A percentile compares a stretch with the other conserved stretches of the same genome.
Conservation (phyloP, 2,113 vertebrate species). For the Lates calcarifer region DNA sequence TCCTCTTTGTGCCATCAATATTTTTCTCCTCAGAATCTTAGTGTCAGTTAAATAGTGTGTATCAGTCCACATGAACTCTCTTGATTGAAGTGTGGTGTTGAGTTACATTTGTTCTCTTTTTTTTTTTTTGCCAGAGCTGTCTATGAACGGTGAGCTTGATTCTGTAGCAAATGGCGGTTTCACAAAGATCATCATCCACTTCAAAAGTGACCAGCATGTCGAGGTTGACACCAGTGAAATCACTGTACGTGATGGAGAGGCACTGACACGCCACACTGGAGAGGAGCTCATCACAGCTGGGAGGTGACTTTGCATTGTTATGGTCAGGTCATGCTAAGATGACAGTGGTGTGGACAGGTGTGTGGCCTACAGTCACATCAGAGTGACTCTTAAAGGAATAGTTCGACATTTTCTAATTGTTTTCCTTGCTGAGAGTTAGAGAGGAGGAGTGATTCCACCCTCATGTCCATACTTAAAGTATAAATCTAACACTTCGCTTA, state of each 20-base stretch:
- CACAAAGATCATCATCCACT: constrained; percentile 61
- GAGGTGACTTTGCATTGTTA: constrained; percentile 53
- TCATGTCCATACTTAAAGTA: too few species aligned
- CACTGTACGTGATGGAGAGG: constrained; percentile 35
- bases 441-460: background rate
- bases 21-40: background rate
- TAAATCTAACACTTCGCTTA: background rate
- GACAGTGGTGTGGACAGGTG: background rate
- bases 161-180: constrained; percentile 60
- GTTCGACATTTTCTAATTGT: background rate
- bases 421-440: background rate
- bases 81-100: background rate
- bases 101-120: constrained; percentile 1
- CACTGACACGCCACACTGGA: accelerated
- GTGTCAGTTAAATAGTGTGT: background rate
- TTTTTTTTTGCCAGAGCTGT: constrained; percentile 63
- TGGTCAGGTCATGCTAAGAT: background rate
- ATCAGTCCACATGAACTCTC: background rate
- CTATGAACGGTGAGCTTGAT: constrained; percentile 74
- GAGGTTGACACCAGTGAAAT: constrained; percentile 33
- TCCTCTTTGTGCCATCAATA: background rate
- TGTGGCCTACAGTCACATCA: background rate
- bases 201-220: constrained; percentile 37
- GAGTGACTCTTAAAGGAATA: background rate
- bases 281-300: background rate